Percentiles rank a stretch among this genome's conserved stretches.
These are phyloP conservation scores for Nothocercus julius DNA, from an alignment of 2,113 vertebrate species.

Conservation along the genomic window DNA sequence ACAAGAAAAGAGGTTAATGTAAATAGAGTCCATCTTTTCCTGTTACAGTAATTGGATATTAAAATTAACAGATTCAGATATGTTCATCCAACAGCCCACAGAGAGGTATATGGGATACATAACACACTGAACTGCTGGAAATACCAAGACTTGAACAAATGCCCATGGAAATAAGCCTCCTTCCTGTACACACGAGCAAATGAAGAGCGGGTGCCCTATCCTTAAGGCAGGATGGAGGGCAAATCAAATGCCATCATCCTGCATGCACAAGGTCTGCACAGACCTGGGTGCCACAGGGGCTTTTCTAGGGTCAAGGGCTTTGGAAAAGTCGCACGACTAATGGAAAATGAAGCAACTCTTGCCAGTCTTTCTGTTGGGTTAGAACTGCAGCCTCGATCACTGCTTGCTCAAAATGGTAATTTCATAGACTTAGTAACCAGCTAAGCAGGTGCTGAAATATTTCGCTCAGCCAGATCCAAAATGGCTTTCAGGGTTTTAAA, in stretches of 20 bases:
- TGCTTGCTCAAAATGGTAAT: neutral
- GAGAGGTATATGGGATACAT: neutral
- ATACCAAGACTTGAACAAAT: neutral
- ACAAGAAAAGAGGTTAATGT: neutral
- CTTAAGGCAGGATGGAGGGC: neutral
- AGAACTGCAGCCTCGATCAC: neutral
- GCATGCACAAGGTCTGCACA: neutral
- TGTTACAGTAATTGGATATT: neutral
- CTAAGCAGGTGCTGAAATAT: neutral
- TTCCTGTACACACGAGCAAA: fast-evolving
- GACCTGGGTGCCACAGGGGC: no score
- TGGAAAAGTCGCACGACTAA: neutral
- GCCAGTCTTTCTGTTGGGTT: neutral
- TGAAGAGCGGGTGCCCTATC: neutral
- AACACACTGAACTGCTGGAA: neutral
- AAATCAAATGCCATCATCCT: neutral
- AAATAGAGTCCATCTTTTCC: neutral
- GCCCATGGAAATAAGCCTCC: neutral
- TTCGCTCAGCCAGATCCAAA: neutral
- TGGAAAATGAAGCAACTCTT: neutral
- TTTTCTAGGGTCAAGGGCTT: neutral
- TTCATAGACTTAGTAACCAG: neutral
- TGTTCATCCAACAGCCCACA: neutral
- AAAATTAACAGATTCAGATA: neutral
- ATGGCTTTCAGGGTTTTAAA: neutral